Base-by-base conservation (phyloP, 2,888 invertebrate species). In the Cephonodes hylas region DNA sequence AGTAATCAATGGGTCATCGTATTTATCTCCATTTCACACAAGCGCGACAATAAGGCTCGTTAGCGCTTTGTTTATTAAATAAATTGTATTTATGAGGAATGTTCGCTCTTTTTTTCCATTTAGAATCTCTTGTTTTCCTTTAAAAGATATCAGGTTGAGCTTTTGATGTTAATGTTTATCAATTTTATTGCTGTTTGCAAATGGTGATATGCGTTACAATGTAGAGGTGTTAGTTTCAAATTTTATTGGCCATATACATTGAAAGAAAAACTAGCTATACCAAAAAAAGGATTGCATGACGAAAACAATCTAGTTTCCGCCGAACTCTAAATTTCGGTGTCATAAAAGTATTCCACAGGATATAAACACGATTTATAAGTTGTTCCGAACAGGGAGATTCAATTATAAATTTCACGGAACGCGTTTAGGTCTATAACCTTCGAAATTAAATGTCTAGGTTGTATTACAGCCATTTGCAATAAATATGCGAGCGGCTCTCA, bases 401-500 rank as follows among this genome's bases (percentile, higher is more conserved):
- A n/a, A 53, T 60, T 60, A 60, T 53, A 18, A 42, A 60, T 60
- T 48, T 60, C 25, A 60, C 53, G 48, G 25, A 27, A 27, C 27
- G 53, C 18, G 23, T 53, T 53, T 27, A 53, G 42, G 13, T 25
- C 34, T 27, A 42, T 60, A 53, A 53, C 53, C 60, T 60, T 60
- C 53, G 42, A 27, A 60, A 60, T 53, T 46, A 46, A 59, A 46
- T 15, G 45, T 27, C 59, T 59, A 59, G 59, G 34, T 15, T 59
- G 45, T 59, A 46, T 38, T 59, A 59, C 34, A 60, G 53, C 42
- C 53, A 73, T 74, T 74, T 70, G 68, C 68, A 64, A 79, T 79
- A 79, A 73, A 72, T 70, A 70, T 68, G 72, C 70, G 69, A 68
- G 66, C 68, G 67, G 58, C 74, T 69, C 70, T 73, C 72, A 80